These are phyloP conservation scores for Neofelis nebulosa DNA, from an alignment of 2,113 vertebrate species.

Conservation along the genomic window DNA sequence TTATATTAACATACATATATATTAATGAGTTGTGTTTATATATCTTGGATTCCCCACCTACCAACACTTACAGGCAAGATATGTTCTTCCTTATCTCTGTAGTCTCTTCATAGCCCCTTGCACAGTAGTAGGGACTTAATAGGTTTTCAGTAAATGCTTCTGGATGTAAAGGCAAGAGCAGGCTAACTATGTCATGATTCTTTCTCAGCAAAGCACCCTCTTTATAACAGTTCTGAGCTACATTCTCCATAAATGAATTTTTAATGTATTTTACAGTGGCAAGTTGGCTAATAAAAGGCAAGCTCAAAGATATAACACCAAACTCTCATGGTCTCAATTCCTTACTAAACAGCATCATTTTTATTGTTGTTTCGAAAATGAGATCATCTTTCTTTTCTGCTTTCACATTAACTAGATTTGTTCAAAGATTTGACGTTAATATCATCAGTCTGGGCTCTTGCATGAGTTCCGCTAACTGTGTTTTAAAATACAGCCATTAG, in stretches of 20 bases:
- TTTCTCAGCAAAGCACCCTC: background rate
- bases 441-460: slow-evolving; percentile 27
- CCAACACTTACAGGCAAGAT: background rate
- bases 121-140: background rate
- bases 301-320: background rate
- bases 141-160: background rate
- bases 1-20: background rate
- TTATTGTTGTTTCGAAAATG: slow-evolving; percentile 63
- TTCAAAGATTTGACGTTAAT: slow-evolving; percentile 9
- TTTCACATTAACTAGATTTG: slow-evolving; percentile 65
- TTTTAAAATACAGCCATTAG: slow-evolving; percentile 64
- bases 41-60: background rate
- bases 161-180: background rate
- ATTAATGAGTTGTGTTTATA: background rate
- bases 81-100: background rate
- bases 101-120: background rate
- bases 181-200: background rate
- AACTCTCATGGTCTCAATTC: background rate
- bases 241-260: slow-evolving; percentile 21
- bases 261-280: slow-evolving; percentile 36
- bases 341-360: slow-evolving; percentile 24
- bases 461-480: slow-evolving; percentile 47
- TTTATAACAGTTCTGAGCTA: background rate
- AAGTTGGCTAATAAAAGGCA: slow-evolving; percentile 40
- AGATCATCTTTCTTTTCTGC: slow-evolving; percentile 60